Evolutionary conservation across 1,140 invertebrate species (phyloP), one percentile per base, ranked within the genome.

Genomic region (Ostrea edulis): DNA sequence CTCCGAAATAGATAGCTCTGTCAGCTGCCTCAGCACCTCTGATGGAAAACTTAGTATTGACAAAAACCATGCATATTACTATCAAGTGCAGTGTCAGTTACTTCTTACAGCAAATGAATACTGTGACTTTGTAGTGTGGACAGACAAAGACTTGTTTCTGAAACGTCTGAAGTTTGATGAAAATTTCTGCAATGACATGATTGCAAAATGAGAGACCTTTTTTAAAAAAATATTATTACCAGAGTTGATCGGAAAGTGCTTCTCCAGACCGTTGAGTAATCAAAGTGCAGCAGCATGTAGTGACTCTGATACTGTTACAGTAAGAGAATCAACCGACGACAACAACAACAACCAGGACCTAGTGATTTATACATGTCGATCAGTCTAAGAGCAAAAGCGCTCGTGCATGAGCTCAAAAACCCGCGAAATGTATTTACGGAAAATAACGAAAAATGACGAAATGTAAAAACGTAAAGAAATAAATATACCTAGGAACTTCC

Each of bases 101-200:
- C 52, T 87, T 35, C 86, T 90, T 4, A 58, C 71, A 20, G 86
- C 58, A 3, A 68, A 25, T 51, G 85, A 87, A 14, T 87, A 85
- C 54, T n/a, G n/a, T 88, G 87, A 91, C 55, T 89, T 90, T 85
- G 68, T 90, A 62, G 88, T 90, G 0, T 91, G 89, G 89, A 87
- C 89, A 77, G 7, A 65, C 12, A 51, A 68, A 1, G 90, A 88
- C 52, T 51, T 71, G 12, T 71, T 25, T 22, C 22, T 88, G 0
- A 62, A 88, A 84, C 25, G 88, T 14, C 35, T 88, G 53, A 17
- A 0, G n/a, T 22, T 25, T 8, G 83, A 88, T 65, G 20, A 9
- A n/a, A 5, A 0, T 17, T 62, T 89, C 8, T 68, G 52, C 0
- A 9, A 83, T 22, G 17, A 87, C 0, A 87, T 84, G 8, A 51